Conservation (phyloP, 2,797 vertebrate species). For the Tarsius wallacei region DNA sequence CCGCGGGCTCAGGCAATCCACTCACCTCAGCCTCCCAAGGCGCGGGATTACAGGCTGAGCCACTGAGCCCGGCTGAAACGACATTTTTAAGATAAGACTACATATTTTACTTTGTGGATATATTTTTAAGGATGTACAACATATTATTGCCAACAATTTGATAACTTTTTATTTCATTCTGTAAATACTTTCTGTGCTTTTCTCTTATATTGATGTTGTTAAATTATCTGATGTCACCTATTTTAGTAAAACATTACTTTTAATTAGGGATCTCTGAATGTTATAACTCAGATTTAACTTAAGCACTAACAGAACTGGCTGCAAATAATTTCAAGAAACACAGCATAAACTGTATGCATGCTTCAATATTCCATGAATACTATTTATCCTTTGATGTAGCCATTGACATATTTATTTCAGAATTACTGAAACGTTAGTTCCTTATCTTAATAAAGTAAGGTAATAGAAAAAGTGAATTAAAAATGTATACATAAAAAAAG, state of each 20-base stretch:
- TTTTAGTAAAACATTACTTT: conserved; percentile 39
- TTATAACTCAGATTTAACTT: conserved; percentile 23
- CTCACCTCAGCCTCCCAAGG: too few species aligned
- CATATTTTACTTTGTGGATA: conserved; percentile 47
- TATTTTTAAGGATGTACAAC: not conserved
- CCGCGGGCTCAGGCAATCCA: too few species aligned
- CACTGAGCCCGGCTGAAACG: not conserved
- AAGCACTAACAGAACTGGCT: not conserved
- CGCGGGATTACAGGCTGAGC: too few species aligned
- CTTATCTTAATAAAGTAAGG: conserved; percentile 17
- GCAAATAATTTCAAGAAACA: not conserved
- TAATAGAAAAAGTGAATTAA: not conserved
- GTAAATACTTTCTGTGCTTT: not conserved
- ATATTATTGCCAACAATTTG: not conserved
- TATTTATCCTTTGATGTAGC: not conserved
- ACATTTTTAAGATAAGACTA: not conserved
- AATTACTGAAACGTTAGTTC: conserved; percentile 35
- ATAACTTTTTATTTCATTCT: conserved; percentile 37
- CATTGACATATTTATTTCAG: conserved; percentile 30
- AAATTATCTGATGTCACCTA: conserved; percentile 31
- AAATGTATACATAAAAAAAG: not conserved
- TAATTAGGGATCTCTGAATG: conserved; percentile 38
- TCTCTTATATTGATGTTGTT: conserved; percentile 38
- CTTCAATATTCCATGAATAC: not conserved
- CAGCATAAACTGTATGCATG: not conserved